Conservation (phyloP, 2,888 invertebrate genomes). For the Drepana falcataria region DNA sequence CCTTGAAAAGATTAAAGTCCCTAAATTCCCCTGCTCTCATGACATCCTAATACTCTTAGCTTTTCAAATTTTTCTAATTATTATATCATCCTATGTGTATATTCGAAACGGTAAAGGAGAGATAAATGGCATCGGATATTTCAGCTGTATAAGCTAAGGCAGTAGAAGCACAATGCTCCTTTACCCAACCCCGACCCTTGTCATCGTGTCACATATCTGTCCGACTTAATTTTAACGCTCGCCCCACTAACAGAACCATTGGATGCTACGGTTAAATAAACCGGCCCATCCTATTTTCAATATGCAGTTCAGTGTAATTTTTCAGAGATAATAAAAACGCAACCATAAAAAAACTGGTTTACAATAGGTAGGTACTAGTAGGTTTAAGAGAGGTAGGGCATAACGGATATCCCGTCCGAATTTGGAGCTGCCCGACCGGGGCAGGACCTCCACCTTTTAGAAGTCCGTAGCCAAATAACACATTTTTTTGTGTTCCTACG, state of each 20-base stretch:
- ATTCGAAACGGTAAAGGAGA: not conserved
- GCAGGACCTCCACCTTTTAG: no score
- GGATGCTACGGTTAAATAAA: constrained; percentile 30
- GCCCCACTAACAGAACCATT: constrained; percentile 25
- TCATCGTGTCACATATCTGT: constrained; percentile 67
- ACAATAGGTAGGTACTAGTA: no score
- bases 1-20: no score
- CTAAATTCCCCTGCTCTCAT: no score
- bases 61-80: not conserved
- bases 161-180: constrained; percentile 30
- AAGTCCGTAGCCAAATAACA: no score
- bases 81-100: not conserved
- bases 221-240: constrained; percentile 55
- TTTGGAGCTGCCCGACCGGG: no score
- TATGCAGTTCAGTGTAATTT: constrained; percentile 3
- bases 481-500: no score
- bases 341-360: no score
- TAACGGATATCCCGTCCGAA: no score
- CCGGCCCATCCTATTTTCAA: constrained; percentile 28
- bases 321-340: no score
- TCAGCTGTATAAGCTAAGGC: constrained; percentile 19
- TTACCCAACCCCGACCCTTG: constrained; percentile 52
- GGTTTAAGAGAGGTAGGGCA: no score
- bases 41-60: not conserved
- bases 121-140: constrained; percentile 23